These are phyloP conservation scores for Harpalus rufipes DNA, from an alignment of 2,888 invertebrate species.

Conservation along the genomic window DNA sequence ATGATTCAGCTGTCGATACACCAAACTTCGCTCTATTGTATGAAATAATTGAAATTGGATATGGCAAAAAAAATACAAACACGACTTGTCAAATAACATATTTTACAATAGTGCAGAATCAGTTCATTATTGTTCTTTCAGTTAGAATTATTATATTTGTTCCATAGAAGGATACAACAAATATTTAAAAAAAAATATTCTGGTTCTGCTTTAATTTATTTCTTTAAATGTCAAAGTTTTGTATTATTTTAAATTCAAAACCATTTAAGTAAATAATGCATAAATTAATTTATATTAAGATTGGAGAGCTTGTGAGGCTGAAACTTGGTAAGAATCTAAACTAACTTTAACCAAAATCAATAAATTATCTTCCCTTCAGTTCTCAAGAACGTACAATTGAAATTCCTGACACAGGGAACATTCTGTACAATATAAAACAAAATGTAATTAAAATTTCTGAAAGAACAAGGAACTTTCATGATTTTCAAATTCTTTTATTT, in stretches of 20 bases:
- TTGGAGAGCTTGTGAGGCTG: background rate
- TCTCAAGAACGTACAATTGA: background rate
- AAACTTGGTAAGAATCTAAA: background rate
- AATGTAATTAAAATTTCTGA: conserved; percentile 1
- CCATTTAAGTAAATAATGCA: background rate
- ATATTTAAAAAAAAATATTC: background rate
- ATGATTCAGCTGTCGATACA: background rate
- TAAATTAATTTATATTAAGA: conserved; percentile 4
- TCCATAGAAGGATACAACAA: no score
- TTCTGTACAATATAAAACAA: background rate
- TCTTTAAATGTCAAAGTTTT: background rate
- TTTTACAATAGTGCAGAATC: background rate
- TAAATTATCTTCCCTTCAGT: background rate
- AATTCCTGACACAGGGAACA: background rate
- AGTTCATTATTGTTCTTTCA: background rate
- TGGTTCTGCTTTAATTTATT: background rate
- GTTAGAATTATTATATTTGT: background rate
- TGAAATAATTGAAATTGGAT: background rate
- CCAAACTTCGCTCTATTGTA: background rate
- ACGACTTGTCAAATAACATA: background rate
- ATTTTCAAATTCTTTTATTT: background rate
- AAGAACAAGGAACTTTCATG: background rate
- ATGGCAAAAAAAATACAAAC: background rate
- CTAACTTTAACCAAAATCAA: background rate
- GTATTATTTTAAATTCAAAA: background rate